Evolutionary conservation across 2,113 vertebrate genomes (phyloP).

Genomic region (Ondatra zibethicus): DNA sequence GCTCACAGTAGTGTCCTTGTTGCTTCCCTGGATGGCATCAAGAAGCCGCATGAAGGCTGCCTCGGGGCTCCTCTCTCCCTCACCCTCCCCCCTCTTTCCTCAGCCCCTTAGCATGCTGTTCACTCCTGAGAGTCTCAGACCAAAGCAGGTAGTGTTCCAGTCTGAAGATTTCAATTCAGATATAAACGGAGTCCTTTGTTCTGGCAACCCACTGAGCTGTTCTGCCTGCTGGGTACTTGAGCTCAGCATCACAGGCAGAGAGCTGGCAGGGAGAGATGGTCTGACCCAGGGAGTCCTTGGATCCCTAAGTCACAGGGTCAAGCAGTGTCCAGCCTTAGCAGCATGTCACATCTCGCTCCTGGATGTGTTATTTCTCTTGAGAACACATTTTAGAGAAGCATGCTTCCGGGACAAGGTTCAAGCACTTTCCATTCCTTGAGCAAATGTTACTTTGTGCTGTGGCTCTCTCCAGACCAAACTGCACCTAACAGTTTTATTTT

Average conservation of each 20-base stretch:
- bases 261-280: too few species aligned
- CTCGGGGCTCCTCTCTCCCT: background rate
- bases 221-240: too few species aligned
- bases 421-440: background rate
- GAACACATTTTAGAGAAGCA: background rate
- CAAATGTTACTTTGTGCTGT: background rate
- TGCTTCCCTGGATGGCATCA: background rate
- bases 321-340: too few species aligned
- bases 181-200: too few species aligned
- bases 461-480: background rate
- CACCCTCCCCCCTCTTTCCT: background rate
- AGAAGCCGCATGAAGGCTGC: background rate
- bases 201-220: too few species aligned
- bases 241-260: too few species aligned
- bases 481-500: background rate
- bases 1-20: background rate
- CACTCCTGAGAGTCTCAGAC: background rate
- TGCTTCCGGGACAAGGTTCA: background rate
- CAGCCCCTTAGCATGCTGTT: background rate
- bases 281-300: too few species aligned
- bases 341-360: background rate
- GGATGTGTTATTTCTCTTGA: background rate
- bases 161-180: background rate
- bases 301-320: too few species aligned
- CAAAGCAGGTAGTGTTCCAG: background rate